Conservation (phyloP, 2,113 vertebrate species). For the Egretta garzetta region DNA sequence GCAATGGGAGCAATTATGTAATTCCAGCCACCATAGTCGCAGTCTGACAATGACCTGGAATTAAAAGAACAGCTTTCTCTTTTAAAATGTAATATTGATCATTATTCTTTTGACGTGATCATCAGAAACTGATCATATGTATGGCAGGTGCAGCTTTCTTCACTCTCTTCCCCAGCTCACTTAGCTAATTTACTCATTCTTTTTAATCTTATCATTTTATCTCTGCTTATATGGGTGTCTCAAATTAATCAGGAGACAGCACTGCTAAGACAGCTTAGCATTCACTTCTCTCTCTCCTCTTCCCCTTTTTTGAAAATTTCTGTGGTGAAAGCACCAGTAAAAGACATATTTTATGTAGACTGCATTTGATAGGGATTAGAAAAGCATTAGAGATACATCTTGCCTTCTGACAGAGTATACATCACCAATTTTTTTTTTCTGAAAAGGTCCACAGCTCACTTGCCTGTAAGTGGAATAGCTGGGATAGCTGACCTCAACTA, state of each 20-base stretch:
- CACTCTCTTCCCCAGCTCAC: not conserved
- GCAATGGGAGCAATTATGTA: not conserved
- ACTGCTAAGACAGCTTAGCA: not conserved
- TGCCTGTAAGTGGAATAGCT: not conserved
- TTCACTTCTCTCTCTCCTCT: not conserved
- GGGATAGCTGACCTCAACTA: not conserved
- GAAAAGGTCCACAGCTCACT: not conserved
- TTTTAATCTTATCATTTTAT: not conserved
- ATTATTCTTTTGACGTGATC: not conserved
- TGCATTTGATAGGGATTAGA: not conserved
- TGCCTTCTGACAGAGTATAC: not conserved
- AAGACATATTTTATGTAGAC: not conserved
- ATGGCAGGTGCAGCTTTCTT: not conserved
- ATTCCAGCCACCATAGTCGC: not conserved
- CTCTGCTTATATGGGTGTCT: not conserved
- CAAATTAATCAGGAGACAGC: not conserved
- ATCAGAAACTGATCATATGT: not conserved
- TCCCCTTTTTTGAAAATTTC: not conserved
- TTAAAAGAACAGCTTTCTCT: not conserved
- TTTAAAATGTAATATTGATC: not conserved
- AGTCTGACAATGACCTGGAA: not conserved
- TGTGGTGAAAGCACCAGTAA: not conserved
- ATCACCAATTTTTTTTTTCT: not conserved
- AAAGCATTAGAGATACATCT: not conserved
- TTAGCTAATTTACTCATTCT: not conserved